A percentile compares a stretch with the other conserved stretches of the same genome.
Conservation (phyloP, 2,797 vertebrate genomes). For the Helarctos malayanus region DNA sequence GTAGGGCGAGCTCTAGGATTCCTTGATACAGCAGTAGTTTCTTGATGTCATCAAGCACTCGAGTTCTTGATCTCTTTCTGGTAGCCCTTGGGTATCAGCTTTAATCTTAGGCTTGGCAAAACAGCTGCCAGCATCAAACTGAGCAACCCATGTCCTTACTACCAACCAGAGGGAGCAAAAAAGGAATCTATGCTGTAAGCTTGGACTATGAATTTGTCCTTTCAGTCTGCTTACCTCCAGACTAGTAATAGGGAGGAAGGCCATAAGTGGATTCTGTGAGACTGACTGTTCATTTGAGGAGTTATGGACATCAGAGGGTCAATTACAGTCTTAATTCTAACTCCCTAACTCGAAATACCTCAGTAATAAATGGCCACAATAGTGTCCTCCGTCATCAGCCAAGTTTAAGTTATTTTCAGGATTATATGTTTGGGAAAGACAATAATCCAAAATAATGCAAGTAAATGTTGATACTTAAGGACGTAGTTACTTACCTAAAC, state of each 20-base stretch:
- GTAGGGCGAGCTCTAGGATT: background rate
- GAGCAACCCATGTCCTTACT: background rate
- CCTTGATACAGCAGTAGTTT: background rate
- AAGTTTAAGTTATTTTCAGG: conserved; percentile 61
- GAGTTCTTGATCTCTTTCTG: background rate
- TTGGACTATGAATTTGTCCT: background rate
- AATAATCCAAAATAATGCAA: conserved; percentile 55
- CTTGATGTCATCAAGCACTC: background rate
- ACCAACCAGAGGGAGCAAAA: background rate
- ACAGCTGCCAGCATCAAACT: conserved; percentile 1
- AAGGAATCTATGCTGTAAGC: background rate
- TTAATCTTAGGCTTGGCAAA: conserved; percentile 43
- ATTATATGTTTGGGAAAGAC: conserved; percentile 57
- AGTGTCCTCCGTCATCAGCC: conserved; percentile 46
- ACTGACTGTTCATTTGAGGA: conserved; percentile 33
- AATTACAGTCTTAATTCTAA: background rate
- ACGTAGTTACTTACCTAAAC: conserved; percentile 19
- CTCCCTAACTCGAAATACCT: conserved; percentile 3
- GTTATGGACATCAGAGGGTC: background rate
- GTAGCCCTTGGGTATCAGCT: background rate
- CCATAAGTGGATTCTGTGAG: background rate
- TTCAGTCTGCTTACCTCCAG: background rate
- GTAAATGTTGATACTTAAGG: conserved; percentile 52
- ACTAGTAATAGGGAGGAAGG: background rate
- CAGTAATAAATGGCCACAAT: background rate